Evolutionary conservation across 2,113 vertebrate genomes (phyloP), one percentile per base, ranked within the genome.

Genomic region (Thryonomys swinderianus): DNA sequence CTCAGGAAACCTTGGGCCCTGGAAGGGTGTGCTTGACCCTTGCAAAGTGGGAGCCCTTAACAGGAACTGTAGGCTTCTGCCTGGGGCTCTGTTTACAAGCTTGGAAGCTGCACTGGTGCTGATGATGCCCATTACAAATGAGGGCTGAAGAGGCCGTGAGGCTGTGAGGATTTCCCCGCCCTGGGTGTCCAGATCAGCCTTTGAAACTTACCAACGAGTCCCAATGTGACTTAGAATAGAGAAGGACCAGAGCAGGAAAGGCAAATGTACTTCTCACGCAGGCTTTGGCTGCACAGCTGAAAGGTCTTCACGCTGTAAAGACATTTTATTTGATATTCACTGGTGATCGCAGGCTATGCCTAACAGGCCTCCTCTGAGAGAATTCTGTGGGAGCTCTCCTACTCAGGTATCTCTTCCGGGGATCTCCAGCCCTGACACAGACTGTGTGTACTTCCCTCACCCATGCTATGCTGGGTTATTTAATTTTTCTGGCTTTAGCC

Each of bases 381-480:
- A 86, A 40, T 62, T 42, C 59, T 25, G 2, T 64, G 32, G 59
- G 51, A 57, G n/a, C 25, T 62, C 69, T 85, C 64, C 79, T 59
- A 93, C 92, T 96, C 94, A 90, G 88, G 95, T 84, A 89, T 48
- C 71, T 91, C 84, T 67, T 61, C 76, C 66, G 37, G 81, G 90
- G 48, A 48, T 85, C 71, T 67, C 40, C 25, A 67, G 45, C 59
- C 76, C 45, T 61, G 71, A 93, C 7, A 53, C 2, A 23, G 9
- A 61, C 66, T 90, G 59, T 78, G 14, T 40, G 27, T 55, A 76
- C 21, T 85, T 94, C 25, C 27, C 20, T 94, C 55, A 86, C 34
- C 81, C 67, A 16, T 13, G 13, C 61, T 64, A 11, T 61, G 51
- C 64, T 85, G 87, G 27, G 11, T 95, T 87, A 94, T 95, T 95